These are phyloP conservation scores for Leucoraja ocellata DNA, from an alignment of 2,797 vertebrate genomes.

Conservation along the genomic window DNA sequence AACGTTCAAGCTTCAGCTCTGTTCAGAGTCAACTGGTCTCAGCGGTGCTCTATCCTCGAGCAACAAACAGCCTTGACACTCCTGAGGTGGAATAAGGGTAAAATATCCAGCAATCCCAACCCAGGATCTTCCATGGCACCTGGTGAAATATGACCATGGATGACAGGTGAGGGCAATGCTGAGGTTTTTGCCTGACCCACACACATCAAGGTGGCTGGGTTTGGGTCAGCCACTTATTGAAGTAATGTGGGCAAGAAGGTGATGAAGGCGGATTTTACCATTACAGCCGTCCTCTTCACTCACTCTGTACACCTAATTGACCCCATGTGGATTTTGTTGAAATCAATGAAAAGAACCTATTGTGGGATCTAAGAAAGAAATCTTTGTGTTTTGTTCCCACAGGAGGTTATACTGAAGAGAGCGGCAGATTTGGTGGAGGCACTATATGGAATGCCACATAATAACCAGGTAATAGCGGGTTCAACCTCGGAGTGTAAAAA, in stretches of 20 bases:
- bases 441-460: slow-evolving; percentile 92
- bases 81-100: not conserved
- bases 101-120: not conserved
- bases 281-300: too few relatives aligned
- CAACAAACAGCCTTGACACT: not conserved
- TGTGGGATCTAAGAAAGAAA: not conserved
- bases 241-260: not conserved
- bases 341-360: not conserved
- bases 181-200: not conserved
- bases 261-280: too few relatives aligned
- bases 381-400: slow-evolving; percentile 54
- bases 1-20: too few relatives aligned
- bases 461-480: slow-evolving; percentile 77
- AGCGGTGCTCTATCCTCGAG: not conserved
- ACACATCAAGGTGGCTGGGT: not conserved
- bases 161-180: not conserved
- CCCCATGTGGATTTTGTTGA: not conserved
- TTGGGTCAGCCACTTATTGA: not conserved
- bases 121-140: not conserved
- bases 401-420: slow-evolving; percentile 96
- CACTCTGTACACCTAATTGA: too few relatives aligned
- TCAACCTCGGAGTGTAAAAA: not conserved
- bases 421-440: slow-evolving; percentile 95
- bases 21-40: not conserved
- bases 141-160: not conserved